Evolutionary conservation across 2,113 vertebrate species (phyloP).

Genomic region (Ceuthmochares aereus): DNA sequence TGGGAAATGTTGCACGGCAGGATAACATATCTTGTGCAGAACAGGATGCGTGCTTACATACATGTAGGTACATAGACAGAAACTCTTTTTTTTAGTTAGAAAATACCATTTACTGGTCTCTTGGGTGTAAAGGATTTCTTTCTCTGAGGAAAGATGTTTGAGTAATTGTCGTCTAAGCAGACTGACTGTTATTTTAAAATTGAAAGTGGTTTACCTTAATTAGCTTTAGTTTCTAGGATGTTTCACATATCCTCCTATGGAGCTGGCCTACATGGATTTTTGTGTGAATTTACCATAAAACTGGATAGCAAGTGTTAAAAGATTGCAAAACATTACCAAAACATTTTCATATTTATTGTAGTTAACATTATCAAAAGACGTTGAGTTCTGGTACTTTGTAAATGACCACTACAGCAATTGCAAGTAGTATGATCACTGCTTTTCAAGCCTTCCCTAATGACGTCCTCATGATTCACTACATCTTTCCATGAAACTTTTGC

Average conservation of each 20-base stretch:
- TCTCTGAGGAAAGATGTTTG: not conserved
- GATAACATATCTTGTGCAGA: not conserved
- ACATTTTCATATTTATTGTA: not conserved
- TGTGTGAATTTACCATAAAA: not conserved
- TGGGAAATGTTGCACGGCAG: rapidly evolving
- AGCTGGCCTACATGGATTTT: not conserved
- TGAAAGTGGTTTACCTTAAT: not conserved
- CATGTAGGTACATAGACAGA: not conserved
- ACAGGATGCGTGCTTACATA: not conserved
- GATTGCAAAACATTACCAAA: not conserved
- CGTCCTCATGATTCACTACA: not conserved
- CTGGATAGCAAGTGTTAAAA: not conserved
- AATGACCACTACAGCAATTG: not conserved
- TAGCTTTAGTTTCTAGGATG: not conserved
- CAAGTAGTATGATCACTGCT: not conserved
- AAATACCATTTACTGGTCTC: not conserved
- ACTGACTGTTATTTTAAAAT: not conserved
- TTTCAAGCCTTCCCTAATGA: not conserved
- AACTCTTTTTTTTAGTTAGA: not conserved
- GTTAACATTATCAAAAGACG: not conserved
- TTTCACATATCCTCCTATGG: not conserved
- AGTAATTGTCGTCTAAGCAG: not conserved
- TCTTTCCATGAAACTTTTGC: not conserved
- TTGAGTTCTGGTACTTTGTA: not conserved
- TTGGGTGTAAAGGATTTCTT: not conserved